Percentiles rank a stretch among this genome's conserved stretches.
phyloP scores from a whole-genome alignment of 2,797 vertebrate species.

The Craterocephalus amniculus region DNA sequence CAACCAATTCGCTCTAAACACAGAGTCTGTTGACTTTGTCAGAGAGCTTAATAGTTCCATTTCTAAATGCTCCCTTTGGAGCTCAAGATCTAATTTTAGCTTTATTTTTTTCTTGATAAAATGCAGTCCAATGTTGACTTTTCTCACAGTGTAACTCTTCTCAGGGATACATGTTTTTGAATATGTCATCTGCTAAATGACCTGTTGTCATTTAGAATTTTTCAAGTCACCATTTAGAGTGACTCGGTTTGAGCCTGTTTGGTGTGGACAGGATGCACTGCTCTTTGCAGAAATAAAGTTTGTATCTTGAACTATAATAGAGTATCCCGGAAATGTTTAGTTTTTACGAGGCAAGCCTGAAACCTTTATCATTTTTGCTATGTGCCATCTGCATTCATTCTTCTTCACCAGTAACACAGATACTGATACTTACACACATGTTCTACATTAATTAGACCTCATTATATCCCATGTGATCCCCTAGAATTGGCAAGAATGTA shows the following conservation, averaged over 20 bases:
- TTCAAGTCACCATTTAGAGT: background rate
- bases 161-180: slow-evolving; percentile 9
- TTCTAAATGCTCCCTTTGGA: slow-evolving; percentile 51
- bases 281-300: too few species aligned
- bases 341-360: too few species aligned
- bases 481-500: background rate
- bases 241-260: too few species aligned
- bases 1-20: slow-evolving; percentile 54
- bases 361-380: too few species aligned
- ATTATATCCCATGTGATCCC: too few species aligned
- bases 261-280: too few species aligned
- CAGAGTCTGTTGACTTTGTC: slow-evolving; percentile 57
- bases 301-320: too few species aligned
- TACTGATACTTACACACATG: too few species aligned
- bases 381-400: too few species aligned
- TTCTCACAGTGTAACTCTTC: slow-evolving; percentile 17
- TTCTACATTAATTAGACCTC: too few species aligned
- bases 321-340: too few species aligned
- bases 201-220: background rate
- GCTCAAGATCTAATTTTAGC: slow-evolving; percentile 43
- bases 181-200: background rate
- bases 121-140: slow-evolving; percentile 26
- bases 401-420: too few species aligned
- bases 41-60: slow-evolving; percentile 42
- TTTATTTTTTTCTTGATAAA: slow-evolving; percentile 45